Evolutionary conservation across 2,113 vertebrate genomes (phyloP), one percentile per base, ranked within the genome.

Genomic region (Bungarus multicinctus): DNA sequence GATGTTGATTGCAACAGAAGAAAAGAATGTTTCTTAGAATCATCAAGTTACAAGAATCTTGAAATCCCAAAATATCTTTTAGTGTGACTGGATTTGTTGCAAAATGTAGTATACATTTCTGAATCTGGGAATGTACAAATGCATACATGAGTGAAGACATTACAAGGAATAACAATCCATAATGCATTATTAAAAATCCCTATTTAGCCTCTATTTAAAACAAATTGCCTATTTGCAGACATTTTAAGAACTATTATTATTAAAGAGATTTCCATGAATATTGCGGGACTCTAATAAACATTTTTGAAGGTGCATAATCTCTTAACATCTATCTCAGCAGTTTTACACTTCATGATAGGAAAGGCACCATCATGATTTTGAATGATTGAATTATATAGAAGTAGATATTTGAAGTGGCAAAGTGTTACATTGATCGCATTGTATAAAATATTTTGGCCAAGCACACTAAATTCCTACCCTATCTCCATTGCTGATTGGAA

Each of bases 211-310:
- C 43, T 90, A 85, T 10, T 94, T 54, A 91, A 93, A 87, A 88
- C 92, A 95, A 11, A 27, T 20, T 95, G 88, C 45, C 90, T 87
- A 64, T 87, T 91, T 91, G 58, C 85, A 96, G 45, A 93, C 94
- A 94, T 96, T 93, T 95, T 91, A 94, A 91, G 89, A 96, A 95
- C 94, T 95, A 58, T 95, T 91, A 92, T 95, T 96, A 94, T 96
- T 96, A 94, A 96, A 96, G 87, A 93, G 34, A 47, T 90, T 96
- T 96, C n/a, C 91, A 89, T 90, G 89, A 92, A 96, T 94, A 95
- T 89, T 94, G 90, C 94, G 14, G 8, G 87, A 92, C 97, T 92
- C 52, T 87, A 93, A 54, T 95, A 88, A 95, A 89, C 58, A 88
- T 94, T 90, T 96, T 96, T 95, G 69, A 91, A 93, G 90, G 50